A percentile compares a stretch with the other conserved stretches of the same genome.
Conservation (phyloP, 2,113 vertebrate genomes). For the Saccopteryx bilineata region DNA sequence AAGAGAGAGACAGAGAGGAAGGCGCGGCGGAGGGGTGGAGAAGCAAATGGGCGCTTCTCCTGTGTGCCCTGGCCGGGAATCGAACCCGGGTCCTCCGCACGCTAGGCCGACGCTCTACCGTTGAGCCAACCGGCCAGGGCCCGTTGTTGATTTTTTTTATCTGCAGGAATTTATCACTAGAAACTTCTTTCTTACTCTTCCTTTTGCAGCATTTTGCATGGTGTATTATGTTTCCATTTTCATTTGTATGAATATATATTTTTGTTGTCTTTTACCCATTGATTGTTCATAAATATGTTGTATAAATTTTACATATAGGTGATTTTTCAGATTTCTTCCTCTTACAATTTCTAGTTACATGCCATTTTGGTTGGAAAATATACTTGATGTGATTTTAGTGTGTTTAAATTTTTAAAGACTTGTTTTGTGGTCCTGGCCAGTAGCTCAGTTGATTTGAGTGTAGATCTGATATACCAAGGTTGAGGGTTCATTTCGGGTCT, state of each 20-base stretch:
- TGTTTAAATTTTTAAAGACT: background rate
- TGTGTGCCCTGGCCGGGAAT: too few relatives aligned
- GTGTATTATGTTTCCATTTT: background rate
- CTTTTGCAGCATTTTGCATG: background rate
- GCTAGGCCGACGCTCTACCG: too few relatives aligned
- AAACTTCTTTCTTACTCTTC: background rate
- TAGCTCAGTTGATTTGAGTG: too few relatives aligned
- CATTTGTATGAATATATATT: background rate
- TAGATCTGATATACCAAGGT: too few relatives aligned
- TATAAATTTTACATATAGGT: background rate
- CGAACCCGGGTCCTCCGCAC: too few relatives aligned
- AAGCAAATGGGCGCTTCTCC: too few relatives aligned
- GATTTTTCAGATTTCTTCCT: background rate
- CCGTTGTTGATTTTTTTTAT: background rate
- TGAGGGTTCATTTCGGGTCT: too few relatives aligned
- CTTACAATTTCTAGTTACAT: background rate
- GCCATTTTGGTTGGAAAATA: background rate
- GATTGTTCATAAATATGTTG: background rate
- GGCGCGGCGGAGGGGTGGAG: too few relatives aligned
- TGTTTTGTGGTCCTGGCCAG: background rate
- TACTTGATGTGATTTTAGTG: background rate
- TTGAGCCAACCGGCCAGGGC: too few relatives aligned
- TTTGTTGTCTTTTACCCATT: background rate
- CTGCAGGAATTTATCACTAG: background rate
- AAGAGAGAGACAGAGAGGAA: too few relatives aligned